Evolutionary conservation across 2,113 vertebrate species (phyloP).

Genomic region (Salvelinus namaycush): DNA sequence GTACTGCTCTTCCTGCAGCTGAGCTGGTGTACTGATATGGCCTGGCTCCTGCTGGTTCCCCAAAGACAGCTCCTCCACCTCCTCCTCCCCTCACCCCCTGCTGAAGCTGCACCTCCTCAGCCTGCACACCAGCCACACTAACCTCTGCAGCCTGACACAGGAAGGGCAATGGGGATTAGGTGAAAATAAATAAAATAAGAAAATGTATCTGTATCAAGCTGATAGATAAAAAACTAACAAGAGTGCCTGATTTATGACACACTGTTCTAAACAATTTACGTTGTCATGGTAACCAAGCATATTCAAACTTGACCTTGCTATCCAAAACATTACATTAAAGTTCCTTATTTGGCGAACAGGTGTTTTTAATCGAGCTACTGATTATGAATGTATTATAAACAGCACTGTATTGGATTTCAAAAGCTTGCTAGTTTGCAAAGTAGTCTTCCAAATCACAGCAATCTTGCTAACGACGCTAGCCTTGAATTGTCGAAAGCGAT

Average conservation of each 20-base stretch:
- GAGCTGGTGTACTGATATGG: background rate
- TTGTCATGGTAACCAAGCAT: constrained; percentile 23
- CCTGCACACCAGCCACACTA: background rate
- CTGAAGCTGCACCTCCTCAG: background rate
- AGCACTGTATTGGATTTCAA: background rate
- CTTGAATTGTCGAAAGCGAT: no score
- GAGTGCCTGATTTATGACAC: constrained; percentile 5
- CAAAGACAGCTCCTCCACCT: constrained; percentile 56
- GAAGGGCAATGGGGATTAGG: background rate
- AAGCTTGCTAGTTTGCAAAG: background rate
- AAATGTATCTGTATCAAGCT: background rate
- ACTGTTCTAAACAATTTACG: constrained; percentile 10
- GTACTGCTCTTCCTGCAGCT: background rate
- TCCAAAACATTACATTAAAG: background rate
- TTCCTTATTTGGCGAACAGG: background rate
- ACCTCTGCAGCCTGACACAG: background rate
- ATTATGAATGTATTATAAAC: no score
- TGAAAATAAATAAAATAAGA: background rate
- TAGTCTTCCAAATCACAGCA: background rate
- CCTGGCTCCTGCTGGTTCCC: constrained; percentile 8
- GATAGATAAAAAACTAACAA: background rate
- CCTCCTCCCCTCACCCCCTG: constrained; percentile 30
- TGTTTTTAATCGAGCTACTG: background rate
- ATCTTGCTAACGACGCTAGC: background rate
- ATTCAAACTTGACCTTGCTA: background rate